phyloP scores from a whole-genome alignment of 2,113 vertebrate genomes.

The Mustelus asterias region DNA sequence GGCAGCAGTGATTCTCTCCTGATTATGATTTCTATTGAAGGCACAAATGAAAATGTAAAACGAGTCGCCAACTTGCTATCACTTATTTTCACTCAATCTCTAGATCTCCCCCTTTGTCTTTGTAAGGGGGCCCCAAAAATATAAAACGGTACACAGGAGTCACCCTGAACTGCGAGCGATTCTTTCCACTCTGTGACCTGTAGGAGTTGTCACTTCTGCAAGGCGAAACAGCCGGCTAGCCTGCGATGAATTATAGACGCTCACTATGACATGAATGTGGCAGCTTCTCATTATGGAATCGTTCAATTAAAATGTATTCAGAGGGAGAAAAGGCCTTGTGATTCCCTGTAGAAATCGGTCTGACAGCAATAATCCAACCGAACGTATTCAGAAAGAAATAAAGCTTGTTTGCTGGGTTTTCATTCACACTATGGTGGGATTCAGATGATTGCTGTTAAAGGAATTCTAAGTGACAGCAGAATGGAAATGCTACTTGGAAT shows the following conservation, averaged over 20 bases:
- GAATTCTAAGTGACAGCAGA: background rate
- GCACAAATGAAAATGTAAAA: background rate
- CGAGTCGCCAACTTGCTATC: background rate
- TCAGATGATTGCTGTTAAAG: background rate
- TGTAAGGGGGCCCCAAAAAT: background rate
- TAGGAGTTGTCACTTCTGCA: background rate
- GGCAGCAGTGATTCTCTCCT: background rate
- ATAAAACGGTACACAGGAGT: background rate
- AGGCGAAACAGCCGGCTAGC: background rate
- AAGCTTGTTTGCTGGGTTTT: background rate
- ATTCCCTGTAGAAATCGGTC: background rate
- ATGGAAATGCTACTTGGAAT: background rate
- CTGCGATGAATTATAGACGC: background rate
- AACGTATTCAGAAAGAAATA: background rate
- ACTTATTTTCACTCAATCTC: background rate
- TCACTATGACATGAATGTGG: constrained; percentile 7
- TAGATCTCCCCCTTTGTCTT: background rate
- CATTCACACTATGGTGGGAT: background rate
- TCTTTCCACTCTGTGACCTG: background rate
- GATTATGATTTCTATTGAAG: background rate
- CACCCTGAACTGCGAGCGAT: background rate
- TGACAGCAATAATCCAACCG: background rate
- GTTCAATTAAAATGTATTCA: constrained; percentile 14
- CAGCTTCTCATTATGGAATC: background rate
- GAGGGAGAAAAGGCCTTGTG: background rate